Percentiles rank a stretch among this genome's conserved stretches.
Evolutionary conservation across 2,113 vertebrate species (phyloP).

Genomic region (Megaceryle maxima): DNA sequence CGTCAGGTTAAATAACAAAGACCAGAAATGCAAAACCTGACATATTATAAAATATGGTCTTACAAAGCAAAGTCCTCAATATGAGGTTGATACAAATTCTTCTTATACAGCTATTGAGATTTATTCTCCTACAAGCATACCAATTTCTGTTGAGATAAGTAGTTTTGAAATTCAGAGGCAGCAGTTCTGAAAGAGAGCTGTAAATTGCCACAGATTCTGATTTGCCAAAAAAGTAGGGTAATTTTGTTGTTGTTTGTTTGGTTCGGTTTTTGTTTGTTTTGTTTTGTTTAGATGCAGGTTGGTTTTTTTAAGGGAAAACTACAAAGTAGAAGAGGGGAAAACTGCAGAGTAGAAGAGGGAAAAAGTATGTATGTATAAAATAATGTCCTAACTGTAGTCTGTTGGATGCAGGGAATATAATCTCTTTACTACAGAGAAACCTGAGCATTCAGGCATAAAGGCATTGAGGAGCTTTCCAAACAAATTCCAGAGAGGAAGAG

Average conservation of each 20-base stretch:
- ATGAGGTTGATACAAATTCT: neutral
- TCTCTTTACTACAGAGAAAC: neutral
- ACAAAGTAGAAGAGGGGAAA: neutral
- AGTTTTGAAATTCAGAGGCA: constrained; percentile 8
- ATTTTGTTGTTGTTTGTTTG: neutral
- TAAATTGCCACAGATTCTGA: neutral
- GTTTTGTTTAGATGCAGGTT: neutral
- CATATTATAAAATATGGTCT: neutral
- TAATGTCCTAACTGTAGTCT: neutral
- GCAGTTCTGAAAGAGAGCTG: neutral
- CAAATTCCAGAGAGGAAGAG: neutral
- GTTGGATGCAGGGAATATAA: neutral
- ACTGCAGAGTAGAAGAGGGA: neutral
- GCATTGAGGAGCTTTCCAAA: neutral
- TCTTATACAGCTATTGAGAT: neutral
- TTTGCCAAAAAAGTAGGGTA: neutral
- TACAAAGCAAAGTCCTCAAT: constrained; percentile 25
- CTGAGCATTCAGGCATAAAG: neutral
- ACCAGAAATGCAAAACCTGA: neutral
- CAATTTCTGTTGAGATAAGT: constrained; percentile 1
- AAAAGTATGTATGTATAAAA: neutral
- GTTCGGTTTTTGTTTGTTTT: too few species aligned
- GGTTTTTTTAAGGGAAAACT: neutral
- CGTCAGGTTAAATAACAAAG: constrained; percentile 18
- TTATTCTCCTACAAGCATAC: constrained; percentile 4